A percentile compares a stretch with the other conserved stretches of the same genome.
These are phyloP conservation scores for Rhizoglyphus robini DNA, from an alignment of 1,140 invertebrate genomes.

Conservation along the genomic window DNA sequence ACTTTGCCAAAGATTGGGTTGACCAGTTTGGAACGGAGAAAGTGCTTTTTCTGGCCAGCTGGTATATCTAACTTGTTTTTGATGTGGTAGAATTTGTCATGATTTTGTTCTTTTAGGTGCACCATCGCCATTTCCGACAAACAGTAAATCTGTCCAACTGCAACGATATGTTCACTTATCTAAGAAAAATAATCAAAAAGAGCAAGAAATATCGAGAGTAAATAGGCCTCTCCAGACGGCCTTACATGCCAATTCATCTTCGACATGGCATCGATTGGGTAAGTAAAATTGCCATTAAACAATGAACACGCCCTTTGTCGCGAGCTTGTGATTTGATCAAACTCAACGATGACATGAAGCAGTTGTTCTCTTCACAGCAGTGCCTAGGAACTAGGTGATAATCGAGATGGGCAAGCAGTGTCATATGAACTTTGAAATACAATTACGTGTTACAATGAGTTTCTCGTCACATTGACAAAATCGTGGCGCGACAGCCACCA, in stretches of 20 bases:
- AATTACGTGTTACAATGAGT: too few relatives aligned
- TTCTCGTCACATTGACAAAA: too few relatives aligned
- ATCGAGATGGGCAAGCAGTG: constrained; percentile 37
- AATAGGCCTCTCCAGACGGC: constrained; percentile 56
- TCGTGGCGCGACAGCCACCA: too few relatives aligned
- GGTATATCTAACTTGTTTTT: constrained; percentile 11
- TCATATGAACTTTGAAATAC: constrained; percentile 4
- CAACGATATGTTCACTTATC: constrained; percentile 81
- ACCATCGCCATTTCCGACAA: constrained; percentile 90
- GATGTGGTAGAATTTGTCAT: not conserved
- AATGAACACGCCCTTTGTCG: constrained; percentile 37
- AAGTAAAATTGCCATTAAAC: constrained; percentile 28
- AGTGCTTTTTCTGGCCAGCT: constrained; percentile 21
- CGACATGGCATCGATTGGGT: constrained; percentile 93
- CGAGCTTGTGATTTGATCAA: constrained; percentile 78
- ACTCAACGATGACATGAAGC: constrained; percentile 46
- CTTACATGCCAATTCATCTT: constrained; percentile 87
- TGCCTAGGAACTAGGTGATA: constrained; percentile 47
- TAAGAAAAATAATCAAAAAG: constrained; percentile 46
- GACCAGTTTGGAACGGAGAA: constrained; percentile 33
- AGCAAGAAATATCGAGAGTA: constrained; percentile 39
- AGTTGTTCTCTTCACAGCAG: constrained; percentile 86
- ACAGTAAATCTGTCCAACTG: constrained; percentile 58
- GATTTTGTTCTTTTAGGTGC: constrained; percentile 43
- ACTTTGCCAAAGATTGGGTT: constrained; percentile 54